Evolutionary conservation across 2,797 vertebrate genomes (phyloP), one percentile per base, ranked within the genome.

Genomic region (Pantherophis vulpinus): DNA sequence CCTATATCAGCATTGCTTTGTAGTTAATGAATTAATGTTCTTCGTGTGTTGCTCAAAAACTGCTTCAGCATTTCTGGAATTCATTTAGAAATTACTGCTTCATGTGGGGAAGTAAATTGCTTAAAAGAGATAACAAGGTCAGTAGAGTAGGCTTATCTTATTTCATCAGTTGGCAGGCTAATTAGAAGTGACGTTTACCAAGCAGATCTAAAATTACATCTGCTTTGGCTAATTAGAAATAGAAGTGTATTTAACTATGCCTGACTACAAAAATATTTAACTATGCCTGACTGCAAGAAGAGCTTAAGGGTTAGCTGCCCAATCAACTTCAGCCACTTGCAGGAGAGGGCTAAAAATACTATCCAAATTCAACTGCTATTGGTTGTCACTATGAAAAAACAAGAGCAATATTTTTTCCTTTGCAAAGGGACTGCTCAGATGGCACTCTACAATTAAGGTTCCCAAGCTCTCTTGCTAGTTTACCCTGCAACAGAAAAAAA

Each of bases 281-380:
- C 94, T 88, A 95, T 92, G 94, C 32, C 92, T 47, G 18, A 95
- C 92, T 58, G 95, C 95, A 97, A 96, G 95, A 95, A 95, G 91
- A 94, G 95, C 94, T 94, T 93, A 90, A 4, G 2, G 92, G 89
- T 93, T 93, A 96, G 94, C 94, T 93, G 91, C 11, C 94, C 94
- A 94, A 94, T 96, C 95, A 95, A 94, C 92, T 89, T 54, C 70
- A 86, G 86, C 87, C 94, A 93, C 95, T 96, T 96, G 59, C 60
- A 87, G 90, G 51, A 94, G 90, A 94, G 90, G 88, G 95, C 97
- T 97, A 97, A 97, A 97, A 97, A 97, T 97, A 97, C 96, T 93
- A 92, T 87, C 58, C 92, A 95, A 96, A 95, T 94, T 93, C 93
- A 96, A 94, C 95, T 61, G 90, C 94, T 94, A 97, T 97, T 97